Evolutionary conservation across 2,113 vertebrate genomes (phyloP), one percentile per base, ranked within the genome.

Genomic region (Stercorarius parasiticus): DNA sequence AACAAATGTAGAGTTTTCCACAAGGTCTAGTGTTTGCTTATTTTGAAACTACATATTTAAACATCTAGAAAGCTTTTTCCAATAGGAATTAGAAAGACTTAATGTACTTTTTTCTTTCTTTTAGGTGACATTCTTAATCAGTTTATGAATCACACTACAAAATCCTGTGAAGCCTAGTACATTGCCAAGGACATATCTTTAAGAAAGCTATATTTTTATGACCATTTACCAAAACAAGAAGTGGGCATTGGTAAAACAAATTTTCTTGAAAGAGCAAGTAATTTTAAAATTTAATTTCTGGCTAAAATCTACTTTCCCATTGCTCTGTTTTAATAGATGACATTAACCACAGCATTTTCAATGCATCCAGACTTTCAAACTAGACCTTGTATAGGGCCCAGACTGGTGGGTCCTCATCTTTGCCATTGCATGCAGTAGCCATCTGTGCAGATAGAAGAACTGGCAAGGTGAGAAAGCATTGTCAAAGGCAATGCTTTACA

Each of bases 391-490:
- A 15, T 4, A 25, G 10, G 13, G 7, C 13, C 23, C n/a, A 47
- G 34, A 40, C 6, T 23, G 32, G 7, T 1, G 3, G 7, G 21
- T 56, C 26, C 4, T 56, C 21, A 42, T 42, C n/a, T 36, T 64
- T 1, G 3, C 14, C 2, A 3, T n/a, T 43, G 15, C 0, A 0
- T 38, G 10, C 16, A 36, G 40, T 9, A 77, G 20, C 14, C 32
- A 50, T 13, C 16, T 2, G 0, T 36, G 26, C 2, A 4, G 26
- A 50, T 11, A 8, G 18, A 56, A 78, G 65, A 78, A 23, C 15
- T n/a, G 38, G 2, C 23, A 59, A 23, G 29, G 11, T 36, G 16
- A 59, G 11, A 20, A 73, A 80, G 4, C 23, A 18, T 17, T 45
- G 38, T 30, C 27, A 52, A 73, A 77, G 9, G 29, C 32, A 42